Evolutionary conservation across 2,113 vertebrate species (phyloP), one percentile per base, ranked within the genome.

Genomic region (Nymphicus hollandicus): DNA sequence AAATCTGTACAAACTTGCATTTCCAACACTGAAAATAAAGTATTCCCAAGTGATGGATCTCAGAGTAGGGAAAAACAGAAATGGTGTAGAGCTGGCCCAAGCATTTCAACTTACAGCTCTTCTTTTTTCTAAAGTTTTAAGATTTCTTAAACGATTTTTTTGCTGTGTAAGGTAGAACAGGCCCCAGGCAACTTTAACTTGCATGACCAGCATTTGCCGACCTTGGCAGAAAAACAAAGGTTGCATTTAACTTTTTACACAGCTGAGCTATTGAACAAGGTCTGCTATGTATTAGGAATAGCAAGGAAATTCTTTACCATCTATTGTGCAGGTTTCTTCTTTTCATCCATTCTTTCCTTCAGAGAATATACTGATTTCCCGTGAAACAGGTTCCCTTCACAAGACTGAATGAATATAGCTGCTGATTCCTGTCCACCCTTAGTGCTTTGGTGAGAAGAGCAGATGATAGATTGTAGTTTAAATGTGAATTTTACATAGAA

Each of bases 161-260:
- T 89, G 58, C 92, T 84, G 56, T 33, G 65, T 81, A 92, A 95
- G 72, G 91, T 86, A 80, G 79, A 96, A 76, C 58, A 95, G 88
- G 64, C 89, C 88, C 69, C 63, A 81, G 96, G 93, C 85, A 88
- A 91, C 84, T 81, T 92, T 66, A 92, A 91, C 68, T 82, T 94
- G 74, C 91, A 56, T 46, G 81, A 72, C 80, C 61, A 88, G 87
- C 86, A 17, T 65, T 86, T 0, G 7, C 71, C 1, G 27, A 93
- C 97, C 96, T 97, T 97, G 96, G 69, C 52, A 84, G 78, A 92
- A 96, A 56, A 92, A 96, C 70, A 91, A n/a, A 81, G 84, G 84
- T 96, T 44, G 28, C 81, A 72, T 96, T 96, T 96, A 89, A 96
- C 81, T 84, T 96, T 92, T 90, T 82, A 69, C 68, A 56, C 60